These are phyloP conservation scores for Chamaea fasciata DNA, from an alignment of 2,113 vertebrate genomes.

Conservation along the genomic window DNA sequence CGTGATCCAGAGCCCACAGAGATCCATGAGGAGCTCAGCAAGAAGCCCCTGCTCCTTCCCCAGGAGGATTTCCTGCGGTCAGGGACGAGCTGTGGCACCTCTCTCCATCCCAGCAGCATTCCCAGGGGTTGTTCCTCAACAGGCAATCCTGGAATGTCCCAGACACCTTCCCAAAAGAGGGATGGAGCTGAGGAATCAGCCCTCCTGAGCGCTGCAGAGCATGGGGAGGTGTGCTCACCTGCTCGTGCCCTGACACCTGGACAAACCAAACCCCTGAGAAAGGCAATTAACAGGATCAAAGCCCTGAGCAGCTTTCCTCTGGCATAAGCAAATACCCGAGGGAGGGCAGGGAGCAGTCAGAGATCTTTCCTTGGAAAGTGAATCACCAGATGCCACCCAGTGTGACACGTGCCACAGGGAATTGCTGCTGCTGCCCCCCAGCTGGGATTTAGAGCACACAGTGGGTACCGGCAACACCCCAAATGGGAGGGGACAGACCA, in stretches of 20 bases:
- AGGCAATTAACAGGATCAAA: neutral
- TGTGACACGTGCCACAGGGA: fast-evolving
- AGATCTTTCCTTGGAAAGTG: neutral
- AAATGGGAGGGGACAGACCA: neutral
- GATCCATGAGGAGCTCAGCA: neutral
- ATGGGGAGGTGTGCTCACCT: fast-evolving
- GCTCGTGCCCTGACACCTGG: neutral
- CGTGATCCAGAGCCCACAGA: neutral
- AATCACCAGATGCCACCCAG: neutral
- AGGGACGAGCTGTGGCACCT: neutral
- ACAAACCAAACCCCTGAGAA: neutral
- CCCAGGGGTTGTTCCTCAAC: neutral
- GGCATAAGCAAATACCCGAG: neutral
- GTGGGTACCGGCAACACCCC: fast-evolving
- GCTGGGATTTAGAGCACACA: neutral
- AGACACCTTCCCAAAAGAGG: neutral
- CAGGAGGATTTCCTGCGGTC: neutral
- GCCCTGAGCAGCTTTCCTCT: neutral
- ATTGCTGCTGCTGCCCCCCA: neutral
- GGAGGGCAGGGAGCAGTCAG: neutral
- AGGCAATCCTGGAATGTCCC: no score
- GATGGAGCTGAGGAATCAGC: neutral
- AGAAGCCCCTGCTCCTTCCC: neutral
- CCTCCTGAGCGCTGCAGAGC: neutral
- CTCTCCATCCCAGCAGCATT: fast-evolving